Evolutionary conservation across 2,797 vertebrate genomes (phyloP), one percentile per base, ranked within the genome.

Genomic region (Poeciliopsis paucimaculata): DNA sequence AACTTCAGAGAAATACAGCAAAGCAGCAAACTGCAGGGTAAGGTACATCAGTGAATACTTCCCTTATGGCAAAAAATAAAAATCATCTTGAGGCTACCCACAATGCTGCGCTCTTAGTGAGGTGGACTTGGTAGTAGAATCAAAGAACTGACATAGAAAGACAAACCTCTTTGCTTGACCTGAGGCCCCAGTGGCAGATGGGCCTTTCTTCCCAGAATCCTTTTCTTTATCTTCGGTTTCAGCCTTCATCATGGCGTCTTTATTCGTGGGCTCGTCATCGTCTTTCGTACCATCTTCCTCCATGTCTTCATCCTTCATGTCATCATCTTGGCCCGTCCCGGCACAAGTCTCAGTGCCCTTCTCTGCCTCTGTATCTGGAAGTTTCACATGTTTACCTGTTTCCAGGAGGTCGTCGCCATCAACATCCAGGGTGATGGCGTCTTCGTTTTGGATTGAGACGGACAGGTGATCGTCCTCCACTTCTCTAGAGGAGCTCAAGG

Each of bases 91-190:
- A 97, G 90, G 98, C 98, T 99, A 99, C 97, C 97, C 97, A 98
- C 97, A 99, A 98, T 97, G 98, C 92, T 97, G 98, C 95, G 96
- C 97, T 97, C 97, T 96, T 98, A 99, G 96, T 95, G 98, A 97
- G 98, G 96, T 98, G 98, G 98, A 98, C 97, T 97, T 96, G 94
- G 94, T 94, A 96, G 96, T 96, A 97, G 97, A 97, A 99, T 97
- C 97, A 99, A 99, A 99, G 97, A 99, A 99, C 98, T 97, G 98
- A 99, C 98, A 99, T 99, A 99, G 97, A 99, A 99, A 99, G 98
- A 99, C 98, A 98, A 99, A 99, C 98, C 98, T 99, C 98, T 99
- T 99, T 98, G 97, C 98, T 99, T 98, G 98, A 98, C 98, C 98
- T 97, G 98, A 97, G 92, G 97, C 96, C 98, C 98, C 98, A 96